Evolutionary conservation across 1,140 invertebrate species (phyloP).

Genomic region (Zaprionus lachaisei): DNA sequence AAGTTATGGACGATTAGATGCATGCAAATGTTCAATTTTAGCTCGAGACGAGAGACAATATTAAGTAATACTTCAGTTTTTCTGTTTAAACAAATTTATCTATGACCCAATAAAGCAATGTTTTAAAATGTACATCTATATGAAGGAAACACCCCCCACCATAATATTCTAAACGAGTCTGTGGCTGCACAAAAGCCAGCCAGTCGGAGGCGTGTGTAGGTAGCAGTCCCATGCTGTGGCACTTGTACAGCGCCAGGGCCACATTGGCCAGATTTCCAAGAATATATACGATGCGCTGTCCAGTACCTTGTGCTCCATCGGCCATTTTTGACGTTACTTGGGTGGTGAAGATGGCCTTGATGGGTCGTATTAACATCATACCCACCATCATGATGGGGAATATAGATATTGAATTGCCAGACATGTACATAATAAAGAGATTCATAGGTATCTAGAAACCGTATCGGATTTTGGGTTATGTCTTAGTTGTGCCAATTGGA

Average conservation of each 20-base stretch:
- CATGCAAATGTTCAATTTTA: neutral
- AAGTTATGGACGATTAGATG: conserved; percentile 67
- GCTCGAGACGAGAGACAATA: conserved; percentile 19
- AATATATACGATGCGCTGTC: conserved; percentile 97
- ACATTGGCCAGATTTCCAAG: conserved; percentile 98
- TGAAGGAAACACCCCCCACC: conserved; percentile 93
- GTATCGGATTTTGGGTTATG: conserved; percentile 22
- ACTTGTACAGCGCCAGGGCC: conserved; percentile 97
- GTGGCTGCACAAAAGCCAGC: conserved; percentile 98
- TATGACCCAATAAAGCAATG: conserved; percentile 64
- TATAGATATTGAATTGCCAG: conserved; percentile 99
- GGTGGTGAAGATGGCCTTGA: conserved; percentile 96
- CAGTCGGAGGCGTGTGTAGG: conserved; percentile 99
- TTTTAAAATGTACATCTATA: conserved; percentile 56
- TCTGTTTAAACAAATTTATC: conserved; percentile 54
- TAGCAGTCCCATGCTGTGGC: conserved; percentile 98
- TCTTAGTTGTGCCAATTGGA: neutral
- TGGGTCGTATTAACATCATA: conserved; percentile 98
- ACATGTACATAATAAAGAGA: conserved; percentile 99
- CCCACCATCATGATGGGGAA: conserved; percentile 99
- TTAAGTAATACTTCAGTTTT: conserved; percentile 13
- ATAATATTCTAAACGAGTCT: conserved; percentile 93
- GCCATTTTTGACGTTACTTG: conserved; percentile 97
- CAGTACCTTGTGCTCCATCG: conserved; percentile 95
- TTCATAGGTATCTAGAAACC: conserved; percentile 94